Percentiles rank a stretch among this genome's conserved stretches.
Conservation (phyloP, 2,888 invertebrate genomes). For the Cheilosia vulpina region DNA sequence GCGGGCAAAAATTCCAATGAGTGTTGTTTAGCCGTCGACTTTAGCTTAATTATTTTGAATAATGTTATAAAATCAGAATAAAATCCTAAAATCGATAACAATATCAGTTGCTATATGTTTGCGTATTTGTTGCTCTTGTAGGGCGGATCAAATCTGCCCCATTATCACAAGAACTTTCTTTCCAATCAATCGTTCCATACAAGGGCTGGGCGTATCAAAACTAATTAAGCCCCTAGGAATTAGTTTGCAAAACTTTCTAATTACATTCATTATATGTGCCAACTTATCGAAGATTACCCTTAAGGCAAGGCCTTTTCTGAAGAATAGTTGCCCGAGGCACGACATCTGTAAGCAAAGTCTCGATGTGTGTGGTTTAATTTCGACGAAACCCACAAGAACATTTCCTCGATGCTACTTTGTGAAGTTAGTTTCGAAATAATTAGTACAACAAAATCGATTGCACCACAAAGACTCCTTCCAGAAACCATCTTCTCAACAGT, state of each 20-base stretch:
- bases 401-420: constrained; percentile 25
- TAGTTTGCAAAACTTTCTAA: constrained; percentile 54
- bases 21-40: too few species aligned
- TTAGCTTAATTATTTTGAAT: too few species aligned
- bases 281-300: constrained; percentile 5
- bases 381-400: constrained; percentile 9
- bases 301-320: background rate
- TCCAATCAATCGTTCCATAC: constrained; percentile 1
- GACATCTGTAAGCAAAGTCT: constrained; percentile 12
- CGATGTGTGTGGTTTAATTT: constrained; percentile 5
- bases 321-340: background rate
- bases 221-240: constrained; percentile 14
- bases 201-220: background rate
- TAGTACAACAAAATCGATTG: constrained; percentile 30
- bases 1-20: too few species aligned
- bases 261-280: constrained; percentile 44
- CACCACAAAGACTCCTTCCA: constrained; percentile 1
- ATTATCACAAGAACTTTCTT: too few species aligned
- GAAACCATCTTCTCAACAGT: constrained; percentile 26
- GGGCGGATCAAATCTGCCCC: too few species aligned
- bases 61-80: too few species aligned
- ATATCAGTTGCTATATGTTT: too few species aligned
- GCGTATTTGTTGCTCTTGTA: too few species aligned
- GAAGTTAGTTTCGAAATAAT: constrained; percentile 27
- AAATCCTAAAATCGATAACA: too few species aligned